phyloP scores from a whole-genome alignment of 2,888 invertebrate genomes.

The Zelleria hepariella region DNA sequence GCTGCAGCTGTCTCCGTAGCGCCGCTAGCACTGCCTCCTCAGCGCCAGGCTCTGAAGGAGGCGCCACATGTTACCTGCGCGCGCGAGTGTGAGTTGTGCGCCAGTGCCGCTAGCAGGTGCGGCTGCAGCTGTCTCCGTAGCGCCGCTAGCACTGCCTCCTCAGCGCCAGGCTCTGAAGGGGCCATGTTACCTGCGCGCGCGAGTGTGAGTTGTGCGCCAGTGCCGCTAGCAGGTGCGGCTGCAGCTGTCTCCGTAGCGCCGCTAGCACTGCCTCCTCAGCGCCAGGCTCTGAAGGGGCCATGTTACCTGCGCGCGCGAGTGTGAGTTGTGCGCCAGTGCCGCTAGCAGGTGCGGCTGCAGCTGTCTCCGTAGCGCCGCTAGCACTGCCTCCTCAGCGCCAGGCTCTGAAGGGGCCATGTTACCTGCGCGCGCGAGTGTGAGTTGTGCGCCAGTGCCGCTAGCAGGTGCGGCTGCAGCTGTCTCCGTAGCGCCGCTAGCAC shows the following conservation, averaged over 20 bases:
- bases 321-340: conserved; percentile 63
- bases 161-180: too few relatives aligned
- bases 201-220: conserved; percentile 46
- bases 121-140: conserved; percentile 79
- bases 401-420: too few relatives aligned
- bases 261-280: conserved; percentile 78
- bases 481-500: too few relatives aligned
- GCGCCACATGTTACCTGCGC: too few relatives aligned
- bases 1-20: conserved; percentile 78
- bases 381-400: conserved; percentile 76
- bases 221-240: conserved; percentile 78
- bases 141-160: conserved; percentile 79
- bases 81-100: conserved; percentile 30
- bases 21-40: conserved; percentile 80
- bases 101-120: conserved; percentile 76
- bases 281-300: too few relatives aligned
- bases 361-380: conserved; percentile 77
- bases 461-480: too few relatives aligned
- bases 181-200: too few relatives aligned
- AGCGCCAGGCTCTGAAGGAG: too few relatives aligned
- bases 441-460: too few relatives aligned
- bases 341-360: conserved; percentile 80
- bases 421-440: too few relatives aligned
- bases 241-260: conserved; percentile 78
- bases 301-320: conserved; percentile 10